Conservation (phyloP, 2,888 invertebrate genomes). For the Caenorhabditis japonica region DNA sequence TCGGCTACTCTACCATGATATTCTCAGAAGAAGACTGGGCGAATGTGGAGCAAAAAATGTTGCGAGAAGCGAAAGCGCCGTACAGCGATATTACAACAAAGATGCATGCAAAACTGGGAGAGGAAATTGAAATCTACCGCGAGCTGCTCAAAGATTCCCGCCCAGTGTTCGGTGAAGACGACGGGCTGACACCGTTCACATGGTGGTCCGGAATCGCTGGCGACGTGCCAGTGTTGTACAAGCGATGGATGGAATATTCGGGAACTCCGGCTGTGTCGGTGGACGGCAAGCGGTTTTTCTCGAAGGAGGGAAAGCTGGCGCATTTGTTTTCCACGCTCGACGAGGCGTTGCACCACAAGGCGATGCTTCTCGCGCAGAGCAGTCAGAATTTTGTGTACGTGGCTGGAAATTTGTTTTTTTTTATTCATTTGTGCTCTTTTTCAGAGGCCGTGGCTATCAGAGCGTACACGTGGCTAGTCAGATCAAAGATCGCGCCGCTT, state of each 20-base stretch:
- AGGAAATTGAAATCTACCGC: background rate
- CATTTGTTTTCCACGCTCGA: constrained; percentile 28
- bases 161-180: constrained; percentile 5
- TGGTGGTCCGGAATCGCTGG: constrained; percentile 18
- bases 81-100: background rate
- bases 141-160: background rate
- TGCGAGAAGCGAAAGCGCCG: background rate
- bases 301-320: constrained; percentile 31
- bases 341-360: constrained; percentile 24
- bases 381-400: constrained; percentile 30
- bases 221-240: constrained; percentile 13
- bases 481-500: background rate
- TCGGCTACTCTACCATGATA: constrained; percentile 17
- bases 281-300: constrained; percentile 26
- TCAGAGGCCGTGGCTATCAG: constrained; percentile 24
- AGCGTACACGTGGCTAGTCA: background rate
- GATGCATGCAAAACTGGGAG: background rate
- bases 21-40: constrained; percentile 19
- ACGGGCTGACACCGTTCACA: background rate
- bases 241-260: constrained; percentile 20
- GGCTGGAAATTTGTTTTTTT: background rate
- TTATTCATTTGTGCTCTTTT: background rate
- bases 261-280: constrained; percentile 27
- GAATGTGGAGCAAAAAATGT: constrained; percentile 8
- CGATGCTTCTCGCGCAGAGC: constrained; percentile 23